These are phyloP conservation scores for Trypoxylus dichotomus DNA, from an alignment of 1,140 invertebrate species.

Conservation along the genomic window DNA sequence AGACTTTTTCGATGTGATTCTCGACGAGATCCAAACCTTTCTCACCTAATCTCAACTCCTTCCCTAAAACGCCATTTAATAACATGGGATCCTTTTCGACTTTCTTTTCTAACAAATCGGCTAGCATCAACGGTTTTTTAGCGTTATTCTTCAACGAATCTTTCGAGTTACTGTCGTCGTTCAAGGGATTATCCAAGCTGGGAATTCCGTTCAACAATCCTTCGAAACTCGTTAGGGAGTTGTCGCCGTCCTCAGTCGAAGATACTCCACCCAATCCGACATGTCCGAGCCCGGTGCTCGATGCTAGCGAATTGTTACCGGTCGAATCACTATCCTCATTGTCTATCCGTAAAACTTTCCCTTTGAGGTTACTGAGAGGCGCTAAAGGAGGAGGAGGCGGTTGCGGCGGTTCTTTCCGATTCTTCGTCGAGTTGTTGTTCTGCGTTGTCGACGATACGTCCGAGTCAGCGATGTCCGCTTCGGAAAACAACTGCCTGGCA, in stretches of 20 bases:
- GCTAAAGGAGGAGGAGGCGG: conserved; percentile 57
- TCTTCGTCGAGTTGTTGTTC: conserved; percentile 45
- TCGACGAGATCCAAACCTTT: conserved; percentile 65
- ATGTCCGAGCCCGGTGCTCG: conserved; percentile 59
- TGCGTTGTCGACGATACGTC: conserved; percentile 49
- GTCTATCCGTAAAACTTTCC: conserved; percentile 41
- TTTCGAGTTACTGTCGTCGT: conserved; percentile 60
- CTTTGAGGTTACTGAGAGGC: conserved; percentile 51
- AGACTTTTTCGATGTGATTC: conserved; percentile 62
- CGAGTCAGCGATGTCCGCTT: conserved; percentile 47
- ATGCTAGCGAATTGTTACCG: conserved; percentile 60
- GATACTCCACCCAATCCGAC: conserved; percentile 53
- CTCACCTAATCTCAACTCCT: conserved; percentile 64
- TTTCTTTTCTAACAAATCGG: conserved; percentile 68
- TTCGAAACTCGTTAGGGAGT: conserved; percentile 66
- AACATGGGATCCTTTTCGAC: conserved; percentile 63
- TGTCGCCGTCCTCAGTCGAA: conserved; percentile 61
- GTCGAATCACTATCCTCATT: conserved; percentile 63
- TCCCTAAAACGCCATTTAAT: conserved; percentile 62
- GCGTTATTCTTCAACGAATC: conserved; percentile 55
- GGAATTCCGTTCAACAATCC: conserved; percentile 64
- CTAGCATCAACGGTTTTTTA: conserved; percentile 62
- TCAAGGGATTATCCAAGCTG: conserved; percentile 58
- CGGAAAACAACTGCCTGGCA: conserved; percentile 48
- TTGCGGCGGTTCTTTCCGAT: conserved; percentile 57